Percentiles rank a stretch among this genome's conserved stretches.
phyloP scores from a whole-genome alignment of 2,888 invertebrate species.

The Hypena proboscidalis region DNA sequence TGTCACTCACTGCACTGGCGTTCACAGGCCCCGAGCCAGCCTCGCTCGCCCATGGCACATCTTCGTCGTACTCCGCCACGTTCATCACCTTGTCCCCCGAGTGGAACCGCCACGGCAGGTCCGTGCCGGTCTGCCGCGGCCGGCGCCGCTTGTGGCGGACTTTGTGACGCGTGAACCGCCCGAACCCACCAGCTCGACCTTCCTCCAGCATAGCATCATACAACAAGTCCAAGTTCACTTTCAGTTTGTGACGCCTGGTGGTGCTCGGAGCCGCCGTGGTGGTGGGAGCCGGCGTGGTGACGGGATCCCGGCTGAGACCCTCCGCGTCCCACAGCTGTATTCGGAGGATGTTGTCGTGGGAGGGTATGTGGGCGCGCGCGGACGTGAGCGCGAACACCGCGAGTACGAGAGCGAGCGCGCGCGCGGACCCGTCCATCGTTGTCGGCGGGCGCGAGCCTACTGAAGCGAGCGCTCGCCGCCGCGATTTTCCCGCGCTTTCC shows the following conservation, averaged over 20 bases:
- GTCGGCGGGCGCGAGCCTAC: slow-evolving; percentile 77
- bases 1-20: slow-evolving; percentile 80
- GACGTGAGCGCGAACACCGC: slow-evolving; percentile 69
- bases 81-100: slow-evolving; percentile 80
- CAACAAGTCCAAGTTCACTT: slow-evolving; percentile 72
- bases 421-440: slow-evolving; percentile 72
- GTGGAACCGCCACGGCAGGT: slow-evolving; percentile 83
- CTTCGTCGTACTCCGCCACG: slow-evolving; percentile 81
- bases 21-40: slow-evolving; percentile 59
- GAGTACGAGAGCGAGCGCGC: slow-evolving; percentile 65
- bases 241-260: slow-evolving; percentile 60
- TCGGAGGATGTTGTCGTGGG: slow-evolving; percentile 79
- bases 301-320: slow-evolving; percentile 71
- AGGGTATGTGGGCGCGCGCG: slow-evolving; percentile 73
- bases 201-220: slow-evolving; percentile 78
- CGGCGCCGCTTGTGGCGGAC: slow-evolving; percentile 80
- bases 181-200: slow-evolving; percentile 64
- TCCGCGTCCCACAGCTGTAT: slow-evolving; percentile 81
- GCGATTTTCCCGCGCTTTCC: slow-evolving; percentile 82
- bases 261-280: slow-evolving; percentile 33
- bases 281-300: slow-evolving; percentile 51
- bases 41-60: slow-evolving; percentile 83
- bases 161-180: slow-evolving; percentile 74
- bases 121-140: slow-evolving; percentile 68
- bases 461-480: slow-evolving; percentile 56